A percentile compares a stretch with the other conserved stretches of the same genome.
Evolutionary conservation across 2,113 vertebrate species (phyloP).

Genomic region (Chaetorhynchus papuensis): DNA sequence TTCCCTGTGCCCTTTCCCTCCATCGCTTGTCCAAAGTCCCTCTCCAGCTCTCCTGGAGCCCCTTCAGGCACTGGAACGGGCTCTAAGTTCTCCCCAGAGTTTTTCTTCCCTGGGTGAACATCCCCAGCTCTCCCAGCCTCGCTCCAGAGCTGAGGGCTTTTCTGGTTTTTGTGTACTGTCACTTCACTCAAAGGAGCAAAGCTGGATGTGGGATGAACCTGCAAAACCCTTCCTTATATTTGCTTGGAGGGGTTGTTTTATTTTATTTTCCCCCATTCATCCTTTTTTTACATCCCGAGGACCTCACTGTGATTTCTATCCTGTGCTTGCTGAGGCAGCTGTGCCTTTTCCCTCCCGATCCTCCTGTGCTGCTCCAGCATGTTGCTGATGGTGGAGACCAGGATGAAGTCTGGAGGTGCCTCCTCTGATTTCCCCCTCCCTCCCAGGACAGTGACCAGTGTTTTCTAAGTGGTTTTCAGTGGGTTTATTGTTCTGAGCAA

Average conservation of each 20-base stretch:
- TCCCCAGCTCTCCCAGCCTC: not conserved
- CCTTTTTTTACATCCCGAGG: not conserved
- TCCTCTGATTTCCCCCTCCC: not conserved
- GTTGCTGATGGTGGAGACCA: not conserved
- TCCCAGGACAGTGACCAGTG: not conserved
- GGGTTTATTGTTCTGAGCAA: not conserved
- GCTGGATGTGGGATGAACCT: not conserved
- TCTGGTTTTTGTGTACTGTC: not conserved
- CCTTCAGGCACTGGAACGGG: not conserved
- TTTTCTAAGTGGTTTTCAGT: not conserved
- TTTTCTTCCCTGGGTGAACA: not conserved
- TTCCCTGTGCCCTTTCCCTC: not conserved
- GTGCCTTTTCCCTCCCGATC: not conserved
- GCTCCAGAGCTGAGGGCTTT: not conserved
- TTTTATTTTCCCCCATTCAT: not conserved
- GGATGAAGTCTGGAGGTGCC: not conserved
- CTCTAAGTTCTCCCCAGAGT: not conserved
- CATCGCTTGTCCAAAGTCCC: not conserved
- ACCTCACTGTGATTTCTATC: not conserved
- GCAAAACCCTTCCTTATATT: not conserved
- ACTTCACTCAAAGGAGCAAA: not conserved
- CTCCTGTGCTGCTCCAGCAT: not conserved
- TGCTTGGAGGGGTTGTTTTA: too few species aligned
- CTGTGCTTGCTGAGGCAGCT: not conserved
- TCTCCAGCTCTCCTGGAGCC: not conserved